phyloP scores from a whole-genome alignment of 2,113 vertebrate genomes.

The Cranoglanis bouderius region DNA sequence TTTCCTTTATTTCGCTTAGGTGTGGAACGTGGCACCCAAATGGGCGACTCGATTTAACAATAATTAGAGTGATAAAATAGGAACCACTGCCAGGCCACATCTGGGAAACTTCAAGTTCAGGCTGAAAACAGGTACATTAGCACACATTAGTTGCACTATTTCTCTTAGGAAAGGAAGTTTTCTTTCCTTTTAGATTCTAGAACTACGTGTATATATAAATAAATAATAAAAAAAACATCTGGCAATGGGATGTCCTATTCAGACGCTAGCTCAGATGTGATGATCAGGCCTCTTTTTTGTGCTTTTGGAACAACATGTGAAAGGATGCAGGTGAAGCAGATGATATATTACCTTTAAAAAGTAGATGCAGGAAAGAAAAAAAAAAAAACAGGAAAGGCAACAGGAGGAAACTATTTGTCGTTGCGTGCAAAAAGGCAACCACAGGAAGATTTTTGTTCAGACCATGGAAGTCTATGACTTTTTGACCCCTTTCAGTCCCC shows the following conservation, averaged over 20 bases:
- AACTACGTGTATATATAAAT: not conserved
- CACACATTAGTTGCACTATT: constrained; percentile 8
- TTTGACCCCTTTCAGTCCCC: not conserved
- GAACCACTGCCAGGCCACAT: constrained; percentile 63
- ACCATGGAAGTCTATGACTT: constrained; percentile 6
- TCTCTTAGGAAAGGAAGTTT: constrained; percentile 4
- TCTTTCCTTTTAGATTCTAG: not conserved
- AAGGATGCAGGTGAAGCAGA: constrained; percentile 25
- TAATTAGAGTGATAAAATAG: constrained; percentile 72
- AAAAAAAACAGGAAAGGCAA: constrained; percentile 15
- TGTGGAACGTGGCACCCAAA: constrained; percentile 59
- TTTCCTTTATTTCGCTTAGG: constrained; percentile 20
- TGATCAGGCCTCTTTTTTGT: not conserved
- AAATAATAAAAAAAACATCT: not conserved
- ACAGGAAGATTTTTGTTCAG: not conserved
- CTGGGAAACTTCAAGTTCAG: constrained; percentile 63
- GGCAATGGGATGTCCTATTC: not conserved
- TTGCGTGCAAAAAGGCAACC: constrained; percentile 18
- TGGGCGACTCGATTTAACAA: constrained; percentile 63
- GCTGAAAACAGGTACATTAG: constrained; percentile 9
- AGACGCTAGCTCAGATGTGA: constrained; percentile 1
- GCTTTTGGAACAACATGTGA: not conserved
- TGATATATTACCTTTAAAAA: constrained; percentile 35
- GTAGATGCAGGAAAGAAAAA: constrained; percentile 3
- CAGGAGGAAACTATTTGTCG: constrained; percentile 20